A percentile compares a stretch with the other conserved stretches of the same genome.
These are phyloP conservation scores for Dendropsophus ebraccatus DNA, from an alignment of 2,113 vertebrate genomes.

Conservation along the genomic window DNA sequence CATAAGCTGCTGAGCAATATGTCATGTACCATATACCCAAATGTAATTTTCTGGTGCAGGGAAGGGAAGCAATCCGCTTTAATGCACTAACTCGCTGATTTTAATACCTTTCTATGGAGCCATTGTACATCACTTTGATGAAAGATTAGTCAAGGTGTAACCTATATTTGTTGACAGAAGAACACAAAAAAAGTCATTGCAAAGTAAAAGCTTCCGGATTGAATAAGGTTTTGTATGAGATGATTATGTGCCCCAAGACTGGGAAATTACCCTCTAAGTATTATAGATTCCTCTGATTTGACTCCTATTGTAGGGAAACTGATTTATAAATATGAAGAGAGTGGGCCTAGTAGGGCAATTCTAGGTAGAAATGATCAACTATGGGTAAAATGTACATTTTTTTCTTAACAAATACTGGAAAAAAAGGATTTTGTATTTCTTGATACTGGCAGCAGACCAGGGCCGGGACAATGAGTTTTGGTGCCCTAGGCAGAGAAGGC, in stretches of 20 bases:
- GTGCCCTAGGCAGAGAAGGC: too few species aligned
- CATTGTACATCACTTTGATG: conserved; percentile 38
- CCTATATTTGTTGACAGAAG: conserved; percentile 49
- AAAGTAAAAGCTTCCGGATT: conserved; percentile 12
- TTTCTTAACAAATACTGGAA: not conserved
- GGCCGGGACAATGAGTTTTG: too few species aligned
- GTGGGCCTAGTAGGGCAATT: not conserved
- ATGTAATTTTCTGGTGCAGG: conserved; percentile 28
- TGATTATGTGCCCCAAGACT: not conserved
- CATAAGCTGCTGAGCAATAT: not conserved
- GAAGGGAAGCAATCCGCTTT: conserved; percentile 25
- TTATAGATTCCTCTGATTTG: conserved; percentile 14
- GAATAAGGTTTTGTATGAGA: not conserved
- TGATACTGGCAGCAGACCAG: too few species aligned
- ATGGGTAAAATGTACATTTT: not conserved
- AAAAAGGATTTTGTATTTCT: not conserved
- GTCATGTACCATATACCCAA: conserved; percentile 1
- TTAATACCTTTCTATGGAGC: conserved; percentile 28
- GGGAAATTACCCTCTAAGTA: not conserved
- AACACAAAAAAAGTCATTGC: not conserved
- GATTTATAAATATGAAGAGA: not conserved
- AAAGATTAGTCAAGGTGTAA: conserved; percentile 47
- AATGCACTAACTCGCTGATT: conserved; percentile 25
- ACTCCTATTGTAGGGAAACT: not conserved
- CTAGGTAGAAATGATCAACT: not conserved